These are phyloP conservation scores for Thamnophis elegans DNA, from an alignment of 2,797 vertebrate species.

Conservation along the genomic window DNA sequence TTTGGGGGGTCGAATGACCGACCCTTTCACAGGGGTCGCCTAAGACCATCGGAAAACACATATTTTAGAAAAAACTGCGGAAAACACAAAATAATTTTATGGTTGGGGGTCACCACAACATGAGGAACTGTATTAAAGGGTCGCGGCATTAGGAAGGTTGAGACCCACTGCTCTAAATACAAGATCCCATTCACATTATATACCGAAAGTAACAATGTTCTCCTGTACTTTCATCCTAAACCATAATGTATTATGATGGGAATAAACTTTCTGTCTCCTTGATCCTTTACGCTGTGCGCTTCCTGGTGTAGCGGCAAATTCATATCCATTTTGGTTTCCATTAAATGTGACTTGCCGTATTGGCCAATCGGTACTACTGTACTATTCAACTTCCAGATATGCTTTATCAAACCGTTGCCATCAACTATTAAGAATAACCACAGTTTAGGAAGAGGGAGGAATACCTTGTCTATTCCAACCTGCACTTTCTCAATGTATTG, in stretches of 20 bases:
- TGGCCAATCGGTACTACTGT: background rate
- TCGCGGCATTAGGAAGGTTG: too few relatives aligned
- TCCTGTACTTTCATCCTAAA: background rate
- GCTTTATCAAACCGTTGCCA: background rate
- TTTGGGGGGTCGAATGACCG: too few relatives aligned
- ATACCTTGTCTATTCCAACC: background rate
- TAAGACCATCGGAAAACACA: too few relatives aligned
- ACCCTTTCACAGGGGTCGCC: too few relatives aligned
- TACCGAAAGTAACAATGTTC: background rate
- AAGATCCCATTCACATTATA: background rate
- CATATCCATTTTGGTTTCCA: background rate
- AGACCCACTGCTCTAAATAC: too few relatives aligned
- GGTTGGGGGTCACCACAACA: too few relatives aligned
- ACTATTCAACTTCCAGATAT: background rate
- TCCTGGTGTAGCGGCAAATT: background rate
- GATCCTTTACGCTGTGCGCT: background rate
- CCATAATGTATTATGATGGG: background rate
- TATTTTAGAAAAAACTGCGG: too few relatives aligned
- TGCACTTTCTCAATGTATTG: background rate
- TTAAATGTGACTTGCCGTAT: background rate
- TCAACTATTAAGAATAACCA: background rate
- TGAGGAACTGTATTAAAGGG: too few relatives aligned
- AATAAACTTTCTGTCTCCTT: background rate
- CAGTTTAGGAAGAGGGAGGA: background rate
- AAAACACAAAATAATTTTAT: too few relatives aligned